Evolutionary conservation across 2,888 invertebrate species (phyloP).

Genomic region (Cantharis rustica): DNA sequence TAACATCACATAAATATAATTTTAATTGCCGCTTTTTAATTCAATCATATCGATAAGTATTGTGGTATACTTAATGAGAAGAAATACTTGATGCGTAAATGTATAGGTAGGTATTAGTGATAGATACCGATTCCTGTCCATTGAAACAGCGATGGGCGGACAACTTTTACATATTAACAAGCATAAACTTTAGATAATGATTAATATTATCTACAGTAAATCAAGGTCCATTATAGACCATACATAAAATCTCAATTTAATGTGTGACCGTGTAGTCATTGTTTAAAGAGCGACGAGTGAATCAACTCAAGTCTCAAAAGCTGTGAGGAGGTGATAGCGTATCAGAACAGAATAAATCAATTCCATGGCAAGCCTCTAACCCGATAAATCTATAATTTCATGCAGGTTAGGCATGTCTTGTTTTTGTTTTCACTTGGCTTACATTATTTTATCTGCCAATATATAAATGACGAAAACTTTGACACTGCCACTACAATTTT

Average conservation of each 20-base stretch:
- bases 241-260: conserved; percentile 32
- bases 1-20: conserved; percentile 15
- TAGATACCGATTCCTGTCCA: background rate
- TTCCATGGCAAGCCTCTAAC: conserved; percentile 23
- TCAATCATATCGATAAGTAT: conserved; percentile 12
- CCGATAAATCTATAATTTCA: conserved; percentile 33
- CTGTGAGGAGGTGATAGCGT: conserved; percentile 25
- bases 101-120: background rate
- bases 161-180: conserved; percentile 15
- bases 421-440: conserved; percentile 20
- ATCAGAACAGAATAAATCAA: conserved; percentile 33
- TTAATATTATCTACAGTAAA: conserved; percentile 25
- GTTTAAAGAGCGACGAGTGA: conserved; percentile 7
- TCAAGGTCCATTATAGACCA: conserved; percentile 19
- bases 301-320: conserved; percentile 12
- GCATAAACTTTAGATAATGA: conserved; percentile 15
- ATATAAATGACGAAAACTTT: conserved; percentile 5
- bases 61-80: background rate
- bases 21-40: conserved; percentile 16
- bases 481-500: conserved; percentile 1
- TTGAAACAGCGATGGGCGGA: conserved; percentile 14
- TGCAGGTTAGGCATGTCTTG: conserved; percentile 29
- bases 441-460: conserved; percentile 4
- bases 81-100: background rate
- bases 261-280: conserved; percentile 5